A percentile compares a stretch with the other conserved stretches of the same genome.
Conservation (phyloP, 2,113 vertebrate genomes). For the Pygoscelis antarcticus region DNA sequence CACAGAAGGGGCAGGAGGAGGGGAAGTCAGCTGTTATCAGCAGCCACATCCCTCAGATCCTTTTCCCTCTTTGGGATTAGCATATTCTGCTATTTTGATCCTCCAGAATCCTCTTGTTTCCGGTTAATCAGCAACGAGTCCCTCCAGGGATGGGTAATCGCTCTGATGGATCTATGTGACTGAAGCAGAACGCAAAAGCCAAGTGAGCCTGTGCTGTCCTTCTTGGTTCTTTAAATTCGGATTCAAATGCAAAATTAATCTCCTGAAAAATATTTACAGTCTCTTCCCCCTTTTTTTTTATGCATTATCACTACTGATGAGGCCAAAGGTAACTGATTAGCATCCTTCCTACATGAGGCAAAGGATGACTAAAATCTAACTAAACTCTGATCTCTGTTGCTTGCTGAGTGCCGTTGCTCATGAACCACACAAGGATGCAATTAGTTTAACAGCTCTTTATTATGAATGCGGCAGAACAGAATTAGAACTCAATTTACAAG, state of each 20-base stretch:
- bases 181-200: not conserved
- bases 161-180: not conserved
- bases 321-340: not conserved
- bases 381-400: not conserved
- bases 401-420: not conserved
- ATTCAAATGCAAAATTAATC: not conserved
- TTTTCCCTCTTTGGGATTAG: not conserved
- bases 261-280: not conserved
- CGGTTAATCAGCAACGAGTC: not conserved
- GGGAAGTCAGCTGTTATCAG: not conserved
- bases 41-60: not conserved
- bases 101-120: not conserved
- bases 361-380: not conserved
- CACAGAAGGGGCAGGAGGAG: not conserved
- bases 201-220: not conserved
- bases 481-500: conserved; percentile 71
- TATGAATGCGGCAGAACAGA: conserved; percentile 54
- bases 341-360: not conserved
- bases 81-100: not conserved
- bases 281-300: not conserved
- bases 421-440: conserved; percentile 25
- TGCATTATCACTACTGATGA: not conserved
- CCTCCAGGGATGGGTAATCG: not conserved
- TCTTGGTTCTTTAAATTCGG: not conserved
- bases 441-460: conserved; percentile 62